Base-by-base conservation (phyloP, 2,113 vertebrate species). In the Zingel zingel region DNA sequence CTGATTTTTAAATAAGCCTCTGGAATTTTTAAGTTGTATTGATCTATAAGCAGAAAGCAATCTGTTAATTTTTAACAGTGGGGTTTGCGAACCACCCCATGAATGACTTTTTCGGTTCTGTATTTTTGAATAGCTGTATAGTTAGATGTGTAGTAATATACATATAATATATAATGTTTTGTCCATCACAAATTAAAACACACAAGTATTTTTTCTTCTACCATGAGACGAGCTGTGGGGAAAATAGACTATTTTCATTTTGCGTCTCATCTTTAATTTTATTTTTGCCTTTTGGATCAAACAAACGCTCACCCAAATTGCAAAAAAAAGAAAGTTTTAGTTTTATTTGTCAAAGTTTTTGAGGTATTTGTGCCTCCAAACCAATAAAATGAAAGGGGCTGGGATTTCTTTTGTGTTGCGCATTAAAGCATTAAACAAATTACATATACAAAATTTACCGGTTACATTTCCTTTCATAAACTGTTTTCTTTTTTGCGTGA, bases 361-460 rank as follows among this genome's bases (percentile, higher is more conserved):
- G 3, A 58, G 16, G 65, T 16, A 8, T 64, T 33, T 33, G 3
- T 82, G 12, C 59, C 25, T 59, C 54, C 19, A 64, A 9, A 12
- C 8, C 23, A 74, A 10, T 7, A 58, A 30, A 58, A 19, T 25
- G 7, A 21, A n/a, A 4, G 43, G 5, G 16, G 48, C 47, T 45
- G 10, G 25, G 70, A 45, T 65, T 23, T 54, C 58, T 64, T 59
- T 74, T 50, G 47, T 65, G 36, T n/a, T 5, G 21, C 58, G 56
- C n/a, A 33, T 33, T 33, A 70, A 65, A 81, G 23, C 58, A 43
- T 14, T 47, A 2, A 59, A 76, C 39, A 74, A 73, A 63, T 54
- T n/a, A 68, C 33, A 27, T 43, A 45, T 77, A 36, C 68, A 85
- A 88, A 72, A 82, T 76, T 36, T 68, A 88, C 68, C 54, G 58